Conservation (phyloP, 2,888 invertebrate species). For the Dioctria rufipes region DNA sequence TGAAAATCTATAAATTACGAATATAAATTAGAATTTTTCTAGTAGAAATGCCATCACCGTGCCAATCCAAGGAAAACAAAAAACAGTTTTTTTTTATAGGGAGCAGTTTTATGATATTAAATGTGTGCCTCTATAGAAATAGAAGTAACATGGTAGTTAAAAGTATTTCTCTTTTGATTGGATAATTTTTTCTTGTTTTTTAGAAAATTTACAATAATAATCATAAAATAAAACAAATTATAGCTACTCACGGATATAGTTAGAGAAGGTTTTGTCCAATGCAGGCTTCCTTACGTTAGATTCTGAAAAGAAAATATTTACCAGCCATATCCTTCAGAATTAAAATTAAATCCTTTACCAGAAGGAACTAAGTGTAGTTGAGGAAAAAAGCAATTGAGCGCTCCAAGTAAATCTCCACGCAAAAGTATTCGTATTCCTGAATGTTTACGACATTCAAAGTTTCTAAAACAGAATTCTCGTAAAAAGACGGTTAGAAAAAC, state of each 20-base stretch:
- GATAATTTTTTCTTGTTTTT: no score
- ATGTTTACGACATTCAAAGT: slow-evolving; percentile 28
- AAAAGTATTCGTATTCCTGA: slow-evolving; percentile 54
- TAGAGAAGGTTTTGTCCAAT: slow-evolving; percentile 13
- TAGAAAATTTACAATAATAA: no score
- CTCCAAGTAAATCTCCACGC: slow-evolving; percentile 57
- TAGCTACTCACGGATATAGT: slow-evolving; percentile 7
- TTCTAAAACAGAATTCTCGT: background rate
- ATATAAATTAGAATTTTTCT: no score
- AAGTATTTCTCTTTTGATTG: background rate
- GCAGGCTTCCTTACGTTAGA: slow-evolving; percentile 2
- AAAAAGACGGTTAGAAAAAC: no score
- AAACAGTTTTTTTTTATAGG: no score
- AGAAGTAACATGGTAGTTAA: background rate
- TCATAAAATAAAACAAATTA: background rate
- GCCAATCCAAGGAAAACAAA: no score
- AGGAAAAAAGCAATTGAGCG: slow-evolving; percentile 57
- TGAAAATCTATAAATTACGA: no score
- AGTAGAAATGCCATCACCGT: no score
- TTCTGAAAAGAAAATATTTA: slow-evolving; percentile 8
- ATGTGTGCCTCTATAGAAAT: no score
- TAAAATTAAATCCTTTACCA: slow-evolving; percentile 31
- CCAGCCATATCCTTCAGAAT: background rate
- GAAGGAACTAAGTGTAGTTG: slow-evolving; percentile 54
- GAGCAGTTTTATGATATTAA: no score